These are phyloP conservation scores for Gnathonemus echidnorhynchus DNA, from an alignment of 2,113 vertebrate genomes.

Conservation along the genomic window DNA sequence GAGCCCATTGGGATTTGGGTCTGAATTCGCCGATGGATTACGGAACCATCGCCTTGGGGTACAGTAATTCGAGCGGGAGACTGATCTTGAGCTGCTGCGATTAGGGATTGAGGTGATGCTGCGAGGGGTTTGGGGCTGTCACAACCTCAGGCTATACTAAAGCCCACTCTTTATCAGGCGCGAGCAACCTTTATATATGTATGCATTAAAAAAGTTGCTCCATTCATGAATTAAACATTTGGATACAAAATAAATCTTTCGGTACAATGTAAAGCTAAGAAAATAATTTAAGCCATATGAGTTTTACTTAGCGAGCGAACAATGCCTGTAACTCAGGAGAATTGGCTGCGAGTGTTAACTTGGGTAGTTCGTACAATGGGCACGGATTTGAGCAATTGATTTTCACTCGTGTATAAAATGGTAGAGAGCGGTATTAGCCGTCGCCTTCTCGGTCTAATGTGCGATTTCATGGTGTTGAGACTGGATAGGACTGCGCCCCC, in stretches of 20 bases:
- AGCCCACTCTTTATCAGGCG: slow-evolving; percentile 1
- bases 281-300: neutral
- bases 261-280: neutral
- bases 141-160: slow-evolving; percentile 9
- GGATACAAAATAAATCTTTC: neutral
- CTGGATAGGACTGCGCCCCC: slow-evolving; percentile 30
- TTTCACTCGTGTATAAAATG: slow-evolving; percentile 33
- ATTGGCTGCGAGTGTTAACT: slow-evolving; percentile 28
- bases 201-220: neutral
- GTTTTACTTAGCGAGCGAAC: slow-evolving; percentile 15
- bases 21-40: slow-evolving; percentile 53
- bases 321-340: slow-evolving; percentile 28
- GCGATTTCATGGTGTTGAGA: slow-evolving; percentile 54
- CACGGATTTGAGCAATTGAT: slow-evolving; percentile 35
- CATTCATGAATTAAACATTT: neutral
- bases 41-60: slow-evolving; percentile 54
- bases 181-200: slow-evolving; percentile 2
- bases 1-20: slow-evolving; percentile 48
- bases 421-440: slow-evolving; percentile 33
- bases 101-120: slow-evolving; percentile 47
- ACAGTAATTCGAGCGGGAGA: slow-evolving; percentile 47
- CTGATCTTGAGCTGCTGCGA: slow-evolving; percentile 51
- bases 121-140: slow-evolving; percentile 20
- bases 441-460: slow-evolving; percentile 51
- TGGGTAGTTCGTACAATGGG: slow-evolving; percentile 37